Conservation (phyloP, 2,113 vertebrate species). For the Meleagris gallopavo region DNA sequence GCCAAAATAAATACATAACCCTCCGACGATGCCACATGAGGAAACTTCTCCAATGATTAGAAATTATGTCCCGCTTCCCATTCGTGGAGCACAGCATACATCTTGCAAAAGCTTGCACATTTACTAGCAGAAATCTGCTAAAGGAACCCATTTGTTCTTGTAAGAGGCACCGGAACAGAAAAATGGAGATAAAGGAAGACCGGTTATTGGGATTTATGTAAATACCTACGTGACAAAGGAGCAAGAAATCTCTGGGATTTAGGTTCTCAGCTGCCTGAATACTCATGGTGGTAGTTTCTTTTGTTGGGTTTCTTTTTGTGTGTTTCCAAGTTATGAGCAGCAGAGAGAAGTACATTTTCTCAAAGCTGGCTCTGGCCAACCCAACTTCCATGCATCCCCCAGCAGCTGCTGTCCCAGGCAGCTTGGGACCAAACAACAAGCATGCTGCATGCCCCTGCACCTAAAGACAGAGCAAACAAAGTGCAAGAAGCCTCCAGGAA, state of each 20-base stretch:
- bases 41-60: not conserved
- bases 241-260: not conserved
- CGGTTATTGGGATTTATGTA: not conserved
- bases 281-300: not conserved
- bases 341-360: not conserved
- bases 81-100: not conserved
- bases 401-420: not conserved
- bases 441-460: not conserved
- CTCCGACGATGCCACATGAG: not conserved
- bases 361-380: not conserved
- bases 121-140: not conserved
- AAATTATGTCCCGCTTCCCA: not conserved
- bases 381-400: not conserved
- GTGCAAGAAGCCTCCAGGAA: not conserved
- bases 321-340: not conserved
- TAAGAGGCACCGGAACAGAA: not conserved
- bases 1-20: conserved; percentile 16
- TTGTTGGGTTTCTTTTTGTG: not conserved
- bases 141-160: not conserved
- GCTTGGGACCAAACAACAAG: not conserved
- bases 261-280: not conserved
- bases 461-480: not conserved
- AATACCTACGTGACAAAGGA: not conserved
- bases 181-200: not conserved
- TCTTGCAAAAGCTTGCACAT: not conserved